A percentile compares a stretch with the other conserved stretches of the same genome.
Conservation (phyloP, 2,888 invertebrate genomes). For the Deilephila porcellus region DNA sequence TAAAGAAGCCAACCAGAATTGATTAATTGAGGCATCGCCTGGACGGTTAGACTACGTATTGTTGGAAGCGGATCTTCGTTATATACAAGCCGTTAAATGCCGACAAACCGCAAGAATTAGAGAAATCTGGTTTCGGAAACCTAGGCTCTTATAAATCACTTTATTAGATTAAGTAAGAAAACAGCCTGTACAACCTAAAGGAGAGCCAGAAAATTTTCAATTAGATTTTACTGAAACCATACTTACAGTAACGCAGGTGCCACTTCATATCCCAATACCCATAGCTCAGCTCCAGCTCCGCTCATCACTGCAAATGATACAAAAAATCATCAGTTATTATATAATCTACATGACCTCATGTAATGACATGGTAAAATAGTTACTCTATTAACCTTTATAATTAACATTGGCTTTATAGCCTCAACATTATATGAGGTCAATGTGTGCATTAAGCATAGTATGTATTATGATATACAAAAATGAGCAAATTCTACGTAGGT, state of each 20-base stretch:
- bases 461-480: too few species aligned
- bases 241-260: slow-evolving; percentile 79
- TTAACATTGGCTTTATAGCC: slow-evolving; percentile 1
- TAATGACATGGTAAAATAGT: not conserved
- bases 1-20: too few species aligned
- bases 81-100: too few species aligned
- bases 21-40: too few species aligned
- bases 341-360: not conserved
- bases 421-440: not conserved
- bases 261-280: slow-evolving; percentile 70
- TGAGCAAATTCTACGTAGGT: too few species aligned
- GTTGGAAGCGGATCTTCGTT: too few species aligned
- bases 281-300: slow-evolving; percentile 75
- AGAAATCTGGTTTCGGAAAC: too few species aligned
- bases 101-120: too few species aligned
- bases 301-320: slow-evolving; percentile 70
- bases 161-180: too few species aligned
- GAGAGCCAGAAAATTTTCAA: not conserved
- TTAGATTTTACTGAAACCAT: slow-evolving; percentile 37
- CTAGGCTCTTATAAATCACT: too few species aligned
- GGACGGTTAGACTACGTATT: too few species aligned
- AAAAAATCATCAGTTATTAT: not conserved
- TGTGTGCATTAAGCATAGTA: not conserved
- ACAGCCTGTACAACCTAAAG: too few species aligned
- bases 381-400: not conserved